A percentile compares a stretch with the other conserved stretches of the same genome.
phyloP scores from a whole-genome alignment of 92 coral and sea anemone species.

The Galaxea fascicularis region DNA sequence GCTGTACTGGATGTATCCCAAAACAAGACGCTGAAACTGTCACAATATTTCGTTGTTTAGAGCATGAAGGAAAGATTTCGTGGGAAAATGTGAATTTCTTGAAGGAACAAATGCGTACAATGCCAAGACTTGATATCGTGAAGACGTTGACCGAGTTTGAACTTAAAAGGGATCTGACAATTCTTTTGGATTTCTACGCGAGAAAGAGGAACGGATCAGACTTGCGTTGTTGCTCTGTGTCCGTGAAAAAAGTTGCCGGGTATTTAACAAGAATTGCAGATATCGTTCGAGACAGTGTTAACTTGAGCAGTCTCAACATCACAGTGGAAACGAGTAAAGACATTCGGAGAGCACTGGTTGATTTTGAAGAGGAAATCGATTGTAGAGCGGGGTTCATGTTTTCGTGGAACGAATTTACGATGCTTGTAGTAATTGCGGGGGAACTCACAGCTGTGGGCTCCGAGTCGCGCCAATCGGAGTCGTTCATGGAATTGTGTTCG shows the following conservation, averaged over 20 bases:
- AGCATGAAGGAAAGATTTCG: constrained; percentile 31
- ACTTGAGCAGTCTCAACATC: background rate
- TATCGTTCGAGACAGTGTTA: background rate
- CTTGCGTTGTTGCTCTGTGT: background rate
- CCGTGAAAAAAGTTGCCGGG: background rate
- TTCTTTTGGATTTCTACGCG: constrained; percentile 18
- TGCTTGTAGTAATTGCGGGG: constrained; percentile 17
- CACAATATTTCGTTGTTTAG: background rate
- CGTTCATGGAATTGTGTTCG: background rate
- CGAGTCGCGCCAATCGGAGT: background rate
- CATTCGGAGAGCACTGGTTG: background rate
- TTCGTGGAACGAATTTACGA: background rate
- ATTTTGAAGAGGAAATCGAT: background rate
- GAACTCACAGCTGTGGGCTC: background rate
- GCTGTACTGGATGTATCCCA: background rate
- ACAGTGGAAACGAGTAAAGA: constrained; percentile 12
- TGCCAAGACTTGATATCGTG: background rate
- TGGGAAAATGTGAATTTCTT: constrained; percentile 21
- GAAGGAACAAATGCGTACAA: constrained; percentile 24
- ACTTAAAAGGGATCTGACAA: constrained; percentile 7
- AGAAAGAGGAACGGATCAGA: background rate
- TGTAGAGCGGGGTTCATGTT: background rate
- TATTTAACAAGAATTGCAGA: background rate
- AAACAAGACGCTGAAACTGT: background rate
- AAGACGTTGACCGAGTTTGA: background rate